Evolutionary conservation across 2,113 vertebrate genomes (phyloP), one percentile per base, ranked within the genome.

Genomic region (Alaudala cheleensis): DNA sequence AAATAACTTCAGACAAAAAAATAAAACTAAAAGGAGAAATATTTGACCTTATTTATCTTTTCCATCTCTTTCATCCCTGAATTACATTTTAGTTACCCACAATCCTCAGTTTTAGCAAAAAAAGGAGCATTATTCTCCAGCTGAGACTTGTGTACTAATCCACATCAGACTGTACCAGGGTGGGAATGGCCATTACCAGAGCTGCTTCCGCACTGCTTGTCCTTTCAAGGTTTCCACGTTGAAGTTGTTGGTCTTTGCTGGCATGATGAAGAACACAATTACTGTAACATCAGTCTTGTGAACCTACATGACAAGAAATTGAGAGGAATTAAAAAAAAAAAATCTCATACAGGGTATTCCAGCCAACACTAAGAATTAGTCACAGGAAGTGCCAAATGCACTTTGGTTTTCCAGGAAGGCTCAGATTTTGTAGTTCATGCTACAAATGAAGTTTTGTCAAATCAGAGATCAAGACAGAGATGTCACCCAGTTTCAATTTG

Each of bases 241-340:
- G 96, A 99, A 99, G 96, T 99, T 99, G 96, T 99, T 99, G 34
- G 99, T 99, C 96, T 99, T 99, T 50, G 99, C 99, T 19, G 99
- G 99, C 99, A 99, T 99, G 60, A 99, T 99, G 97, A 99, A 99
- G 97, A 99, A 99, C 83, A 99, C 99, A 7, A 99, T 93, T 28
- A 99, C 99, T 0, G 99, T 99, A 81, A 99, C 85, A 15, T 99
- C 99, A 34, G 97, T 98, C 94, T 97, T 99, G 85, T 99, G 99
- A 78, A 99, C 98, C 99, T 99, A 94, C 19, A 15, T 4, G 47
- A 70, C 47, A 93, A n/a, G 56, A 95, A 54, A 86, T 5, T 8
- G 22, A 92, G 31, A 86, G 39, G 14, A 77, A 56, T 42, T 28
- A n/a, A 64, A 42, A 47, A 31, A 47, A 51, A 49, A n/a, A 26